Conservation (phyloP, 2,113 vertebrate genomes). For the Clarias batrachus region DNA sequence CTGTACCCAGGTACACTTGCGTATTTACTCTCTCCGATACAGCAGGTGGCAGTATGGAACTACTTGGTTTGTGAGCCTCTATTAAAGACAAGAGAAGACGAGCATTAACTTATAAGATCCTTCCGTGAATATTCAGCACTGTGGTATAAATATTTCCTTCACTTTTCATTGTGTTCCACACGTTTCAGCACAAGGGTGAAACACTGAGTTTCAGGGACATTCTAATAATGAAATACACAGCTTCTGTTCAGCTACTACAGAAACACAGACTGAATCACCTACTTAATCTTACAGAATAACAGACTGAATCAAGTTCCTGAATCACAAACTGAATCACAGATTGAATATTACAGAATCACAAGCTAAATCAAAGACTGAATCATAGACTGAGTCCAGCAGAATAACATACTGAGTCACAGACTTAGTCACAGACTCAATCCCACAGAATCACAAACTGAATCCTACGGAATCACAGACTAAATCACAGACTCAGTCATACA, state of each 20-base stretch:
- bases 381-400: neutral
- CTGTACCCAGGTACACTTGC: too few species aligned
- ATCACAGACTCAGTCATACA: neutral
- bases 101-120: too few species aligned
- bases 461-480: neutral
- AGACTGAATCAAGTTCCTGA: too few species aligned
- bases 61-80: too few species aligned
- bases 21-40: too few species aligned
- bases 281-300: too few species aligned
- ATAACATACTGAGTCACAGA: too few species aligned
- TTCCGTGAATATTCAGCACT: too few species aligned
- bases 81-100: too few species aligned
- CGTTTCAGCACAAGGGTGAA: neutral
- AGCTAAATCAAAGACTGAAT: neutral
- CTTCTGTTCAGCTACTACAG: neutral
- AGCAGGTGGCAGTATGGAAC: too few species aligned
- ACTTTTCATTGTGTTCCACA: neutral
- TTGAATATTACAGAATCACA: neutral
- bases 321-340: too few species aligned
- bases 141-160: neutral
- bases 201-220: neutral
- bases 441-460: neutral
- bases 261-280: too few species aligned
- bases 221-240: neutral
- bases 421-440: neutral